phyloP scores from a whole-genome alignment of 2,888 invertebrate genomes.

The Eilema griseolum region DNA sequence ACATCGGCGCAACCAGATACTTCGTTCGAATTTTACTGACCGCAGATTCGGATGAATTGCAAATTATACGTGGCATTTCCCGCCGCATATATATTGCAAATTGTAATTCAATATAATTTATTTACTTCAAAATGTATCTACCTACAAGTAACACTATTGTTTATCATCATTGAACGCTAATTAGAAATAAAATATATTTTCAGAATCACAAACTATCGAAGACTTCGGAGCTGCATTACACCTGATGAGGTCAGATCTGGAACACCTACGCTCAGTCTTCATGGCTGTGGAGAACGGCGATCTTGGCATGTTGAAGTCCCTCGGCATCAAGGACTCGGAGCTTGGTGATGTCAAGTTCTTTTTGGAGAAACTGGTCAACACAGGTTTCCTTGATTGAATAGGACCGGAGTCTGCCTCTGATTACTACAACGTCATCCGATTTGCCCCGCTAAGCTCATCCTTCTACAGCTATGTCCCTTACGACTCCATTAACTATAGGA shows the following conservation, averaged over 20 bases:
- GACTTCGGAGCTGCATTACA: constrained; percentile 96
- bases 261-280: constrained; percentile 97
- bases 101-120: no score
- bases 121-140: no score
- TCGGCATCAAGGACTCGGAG: constrained; percentile 98
- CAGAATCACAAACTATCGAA: constrained; percentile 98
- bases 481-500: constrained; percentile 83
- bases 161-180: not conserved
- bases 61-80: no score
- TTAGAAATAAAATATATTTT: constrained; percentile 32
- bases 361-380: constrained; percentile 97
- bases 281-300: constrained; percentile 98
- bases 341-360: constrained; percentile 98
- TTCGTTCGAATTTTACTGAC: no score
- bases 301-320: constrained; percentile 96
- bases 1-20: no score
- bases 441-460: constrained; percentile 90
- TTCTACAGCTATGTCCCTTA: constrained; percentile 91
- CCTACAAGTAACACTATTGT: no score
- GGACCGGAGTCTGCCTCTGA: constrained; percentile 91
- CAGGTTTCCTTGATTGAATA: constrained; percentile 97
- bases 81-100: no score
- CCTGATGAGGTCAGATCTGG: constrained; percentile 94
- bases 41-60: no score
- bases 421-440: constrained; percentile 89